phyloP scores from a whole-genome alignment of 2,113 vertebrate species.

The Ifrita kowaldi region DNA sequence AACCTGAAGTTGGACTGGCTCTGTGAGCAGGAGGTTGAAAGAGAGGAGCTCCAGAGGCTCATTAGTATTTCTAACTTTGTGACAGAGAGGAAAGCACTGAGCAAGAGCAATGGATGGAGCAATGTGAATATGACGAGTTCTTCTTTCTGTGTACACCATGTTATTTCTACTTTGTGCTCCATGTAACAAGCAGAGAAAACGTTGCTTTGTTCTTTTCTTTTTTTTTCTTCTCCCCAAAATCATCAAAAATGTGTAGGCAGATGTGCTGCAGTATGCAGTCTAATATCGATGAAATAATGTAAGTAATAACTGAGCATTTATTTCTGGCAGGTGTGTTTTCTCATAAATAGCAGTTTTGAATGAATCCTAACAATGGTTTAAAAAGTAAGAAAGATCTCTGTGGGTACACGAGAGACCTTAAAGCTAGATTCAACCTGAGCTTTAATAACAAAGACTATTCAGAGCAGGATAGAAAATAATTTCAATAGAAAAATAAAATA shows the following conservation, averaged over 20 bases:
- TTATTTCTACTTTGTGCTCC: neutral
- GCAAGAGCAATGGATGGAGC: neutral
- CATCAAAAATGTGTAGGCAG: neutral
- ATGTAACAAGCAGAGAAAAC: neutral
- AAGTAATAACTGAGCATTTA: neutral
- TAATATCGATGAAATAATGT: neutral
- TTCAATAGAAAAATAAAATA: neutral
- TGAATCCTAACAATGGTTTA: neutral
- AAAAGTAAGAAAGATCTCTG: neutral
- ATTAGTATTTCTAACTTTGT: neutral
- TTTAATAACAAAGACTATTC: neutral
- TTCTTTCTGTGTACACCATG: neutral
- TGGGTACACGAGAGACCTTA: neutral
- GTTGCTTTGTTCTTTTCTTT: neutral
- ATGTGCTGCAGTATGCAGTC: neutral
- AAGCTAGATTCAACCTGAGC: fast-evolving
- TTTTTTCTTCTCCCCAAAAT: neutral
- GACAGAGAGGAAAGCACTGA: neutral
- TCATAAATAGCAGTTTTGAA: neutral
- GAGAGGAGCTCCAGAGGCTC: neutral
- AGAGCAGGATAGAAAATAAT: neutral
- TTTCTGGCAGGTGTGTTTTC: neutral
- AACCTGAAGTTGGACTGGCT: neutral
- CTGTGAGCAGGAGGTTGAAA: neutral
- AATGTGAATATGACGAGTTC: neutral